phyloP scores from a whole-genome alignment of 2,113 vertebrate species.

The Uropsilus gracilis region DNA sequence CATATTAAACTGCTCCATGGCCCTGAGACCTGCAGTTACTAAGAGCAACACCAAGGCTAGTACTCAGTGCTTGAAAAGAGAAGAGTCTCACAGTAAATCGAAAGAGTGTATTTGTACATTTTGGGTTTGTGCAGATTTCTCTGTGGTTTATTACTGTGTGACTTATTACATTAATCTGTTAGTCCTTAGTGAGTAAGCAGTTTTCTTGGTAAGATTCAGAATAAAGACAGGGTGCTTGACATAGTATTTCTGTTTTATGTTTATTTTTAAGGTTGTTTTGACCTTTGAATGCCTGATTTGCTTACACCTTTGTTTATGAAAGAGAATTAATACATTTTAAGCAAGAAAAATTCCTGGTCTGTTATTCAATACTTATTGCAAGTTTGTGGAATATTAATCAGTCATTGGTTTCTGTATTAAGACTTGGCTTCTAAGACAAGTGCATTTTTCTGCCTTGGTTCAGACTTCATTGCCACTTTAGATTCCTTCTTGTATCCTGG shows the following conservation, averaged over 20 bases:
- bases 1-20: not conserved
- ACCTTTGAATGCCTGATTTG: not conserved
- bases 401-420: not conserved
- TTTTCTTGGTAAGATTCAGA: slow-evolving; percentile 34
- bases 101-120: not conserved
- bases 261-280: not conserved
- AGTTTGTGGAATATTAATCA: not conserved
- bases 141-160: slow-evolving; percentile 4
- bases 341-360: not conserved
- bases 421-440: not conserved
- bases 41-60: not conserved
- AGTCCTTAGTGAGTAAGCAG: not conserved
- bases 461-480: not conserved
- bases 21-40: not conserved
- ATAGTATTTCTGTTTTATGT: not conserved
- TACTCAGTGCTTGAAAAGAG: not conserved
- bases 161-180: slow-evolving; percentile 30
- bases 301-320: not conserved
- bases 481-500: not conserved
- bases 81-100: not conserved
- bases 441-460: not conserved
- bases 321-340: slow-evolving; percentile 1
- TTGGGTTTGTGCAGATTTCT: not conserved
- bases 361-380: not conserved
- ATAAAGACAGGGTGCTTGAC: not conserved